Percentiles rank a stretch among this genome's conserved stretches.
Conservation (phyloP, 2,113 vertebrate species). For the Cinclus mexicanus region DNA sequence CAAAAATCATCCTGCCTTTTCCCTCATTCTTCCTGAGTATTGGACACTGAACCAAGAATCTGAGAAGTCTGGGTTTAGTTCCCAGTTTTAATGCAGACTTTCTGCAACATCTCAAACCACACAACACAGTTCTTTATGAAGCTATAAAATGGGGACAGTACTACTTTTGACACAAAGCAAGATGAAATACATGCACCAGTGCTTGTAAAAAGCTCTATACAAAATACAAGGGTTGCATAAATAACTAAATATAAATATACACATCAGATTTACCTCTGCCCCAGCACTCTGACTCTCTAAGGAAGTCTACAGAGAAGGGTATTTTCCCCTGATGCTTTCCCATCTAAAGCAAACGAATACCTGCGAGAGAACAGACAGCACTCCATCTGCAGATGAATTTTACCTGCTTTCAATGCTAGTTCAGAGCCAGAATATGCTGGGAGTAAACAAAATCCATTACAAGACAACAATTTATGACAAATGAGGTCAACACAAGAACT, state of each 20-base stretch:
- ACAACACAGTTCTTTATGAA: background rate
- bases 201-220: background rate
- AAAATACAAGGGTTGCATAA: background rate
- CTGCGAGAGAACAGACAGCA: constrained; percentile 18
- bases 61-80: background rate
- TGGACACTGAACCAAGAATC: background rate
- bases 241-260: background rate
- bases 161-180: background rate
- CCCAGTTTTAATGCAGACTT: background rate
- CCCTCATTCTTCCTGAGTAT: background rate
- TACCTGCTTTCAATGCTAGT: background rate
- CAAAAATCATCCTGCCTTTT: background rate
- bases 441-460: constrained; percentile 26
- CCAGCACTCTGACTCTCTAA: background rate
- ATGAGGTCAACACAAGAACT: background rate
- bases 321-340: constrained; percentile 6
- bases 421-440: constrained; percentile 31
- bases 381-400: constrained; percentile 41
- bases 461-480: constrained; percentile 19
- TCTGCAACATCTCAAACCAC: background rate
- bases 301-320: background rate
- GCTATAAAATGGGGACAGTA: background rate
- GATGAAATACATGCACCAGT: background rate
- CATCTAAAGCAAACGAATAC: background rate
- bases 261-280: background rate